Percentiles rank a stretch among this genome's conserved stretches.
Conservation (phyloP, 2,113 vertebrate genomes). For the Scytalopus superciliaris region DNA sequence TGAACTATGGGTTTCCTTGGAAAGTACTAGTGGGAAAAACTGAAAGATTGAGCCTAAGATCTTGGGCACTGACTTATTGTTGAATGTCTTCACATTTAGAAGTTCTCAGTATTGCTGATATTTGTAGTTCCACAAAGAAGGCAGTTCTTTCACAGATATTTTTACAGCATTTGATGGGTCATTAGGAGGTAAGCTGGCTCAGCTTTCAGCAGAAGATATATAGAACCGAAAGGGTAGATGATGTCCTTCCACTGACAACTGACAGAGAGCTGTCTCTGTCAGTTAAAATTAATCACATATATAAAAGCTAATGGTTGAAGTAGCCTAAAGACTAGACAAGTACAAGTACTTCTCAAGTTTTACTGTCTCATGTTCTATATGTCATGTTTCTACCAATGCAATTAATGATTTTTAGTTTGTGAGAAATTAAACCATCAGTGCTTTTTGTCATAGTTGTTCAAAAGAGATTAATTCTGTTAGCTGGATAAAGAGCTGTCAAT, state of each 20-base stretch:
- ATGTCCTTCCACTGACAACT: background rate
- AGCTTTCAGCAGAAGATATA: background rate
- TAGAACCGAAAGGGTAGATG: background rate
- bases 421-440: background rate
- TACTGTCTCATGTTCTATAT: background rate
- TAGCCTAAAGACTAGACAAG: background rate
- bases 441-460: background rate
- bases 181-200: background rate
- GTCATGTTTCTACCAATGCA: background rate
- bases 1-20: background rate
- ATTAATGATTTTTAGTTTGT: background rate
- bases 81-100: background rate
- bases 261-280: background rate
- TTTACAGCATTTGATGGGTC: background rate
- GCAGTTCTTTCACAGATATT: background rate
- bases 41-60: background rate
- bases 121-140: background rate
- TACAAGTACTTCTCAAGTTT: background rate
- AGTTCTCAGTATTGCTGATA: background rate
- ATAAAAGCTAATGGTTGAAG: background rate
- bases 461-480: background rate
- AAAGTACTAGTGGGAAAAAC: background rate
- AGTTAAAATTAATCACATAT: background rate
- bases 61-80: background rate
- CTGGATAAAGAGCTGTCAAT: background rate